Percentiles rank a stretch among this genome's conserved stretches.
These are phyloP conservation scores for Galeruca laticollis DNA, from an alignment of 2,888 invertebrate genomes.

Conservation along the genomic window DNA sequence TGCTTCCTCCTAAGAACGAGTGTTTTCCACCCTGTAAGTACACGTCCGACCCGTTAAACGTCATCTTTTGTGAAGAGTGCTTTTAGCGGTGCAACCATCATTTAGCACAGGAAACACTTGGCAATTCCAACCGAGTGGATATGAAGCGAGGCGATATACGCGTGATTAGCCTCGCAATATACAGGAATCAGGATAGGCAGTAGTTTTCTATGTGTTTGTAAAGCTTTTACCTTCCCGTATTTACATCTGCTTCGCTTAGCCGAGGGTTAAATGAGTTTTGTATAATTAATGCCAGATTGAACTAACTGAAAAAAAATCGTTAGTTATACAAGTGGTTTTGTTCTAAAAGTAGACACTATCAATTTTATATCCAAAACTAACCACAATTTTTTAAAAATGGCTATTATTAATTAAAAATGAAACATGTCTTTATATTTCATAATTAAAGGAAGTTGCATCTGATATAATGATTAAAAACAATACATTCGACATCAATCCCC, in stretches of 20 bases:
- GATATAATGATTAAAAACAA: not conserved
- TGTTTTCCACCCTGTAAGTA: conserved; percentile 13
- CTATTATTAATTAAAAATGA: no score
- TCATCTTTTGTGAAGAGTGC: conserved; percentile 25
- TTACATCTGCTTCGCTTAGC: conserved; percentile 14
- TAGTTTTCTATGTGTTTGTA: conserved; percentile 22
- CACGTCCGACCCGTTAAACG: conserved; percentile 6
- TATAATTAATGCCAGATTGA: conserved; percentile 20
- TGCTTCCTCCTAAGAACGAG: not conserved
- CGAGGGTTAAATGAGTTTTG: conserved; percentile 21
- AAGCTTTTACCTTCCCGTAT: conserved; percentile 19
- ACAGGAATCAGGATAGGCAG: conserved; percentile 7
- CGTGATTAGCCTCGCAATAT: conserved; percentile 28
- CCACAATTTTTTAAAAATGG: no score
- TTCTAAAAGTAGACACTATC: no score
- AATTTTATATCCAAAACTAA: no score
- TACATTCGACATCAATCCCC: conserved; percentile 1
- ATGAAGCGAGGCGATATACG: conserved; percentile 19
- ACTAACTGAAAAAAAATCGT: conserved; percentile 6
- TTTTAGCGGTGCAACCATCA: conserved; percentile 25
- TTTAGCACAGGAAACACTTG: conserved; percentile 32
- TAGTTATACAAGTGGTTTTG: not conserved
- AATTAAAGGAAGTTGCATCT: not conserved
- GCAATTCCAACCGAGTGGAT: conserved; percentile 30
- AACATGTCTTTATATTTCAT: not conserved